These are phyloP conservation scores for Varanus komodoensis DNA, from an alignment of 2,113 vertebrate species.

Conservation along the genomic window DNA sequence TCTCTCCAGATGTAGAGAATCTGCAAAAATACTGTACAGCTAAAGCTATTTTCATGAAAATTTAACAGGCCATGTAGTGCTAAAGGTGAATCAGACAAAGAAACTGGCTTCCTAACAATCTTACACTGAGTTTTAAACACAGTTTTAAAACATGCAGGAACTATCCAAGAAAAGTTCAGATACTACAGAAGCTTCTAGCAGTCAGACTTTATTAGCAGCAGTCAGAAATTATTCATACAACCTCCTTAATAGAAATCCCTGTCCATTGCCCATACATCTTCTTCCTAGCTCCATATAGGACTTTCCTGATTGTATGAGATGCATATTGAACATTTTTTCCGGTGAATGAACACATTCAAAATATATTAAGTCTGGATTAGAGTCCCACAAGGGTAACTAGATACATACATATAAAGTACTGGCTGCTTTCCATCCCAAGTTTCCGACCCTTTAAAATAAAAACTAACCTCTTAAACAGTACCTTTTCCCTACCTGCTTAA, in stretches of 20 bases:
- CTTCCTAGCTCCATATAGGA: background rate
- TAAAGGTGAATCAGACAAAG: background rate
- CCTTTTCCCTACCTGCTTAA: slow-evolving; percentile 78
- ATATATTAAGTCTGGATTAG: background rate
- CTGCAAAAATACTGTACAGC: background rate
- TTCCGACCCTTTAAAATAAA: background rate
- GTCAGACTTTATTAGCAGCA: background rate
- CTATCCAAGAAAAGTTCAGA: background rate
- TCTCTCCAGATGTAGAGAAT: background rate
- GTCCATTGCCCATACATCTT: too few species aligned
- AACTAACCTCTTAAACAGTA: background rate
- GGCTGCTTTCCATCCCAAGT: background rate
- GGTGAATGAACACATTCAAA: background rate
- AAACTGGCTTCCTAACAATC: background rate
- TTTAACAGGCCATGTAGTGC: background rate
- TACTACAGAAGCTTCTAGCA: background rate
- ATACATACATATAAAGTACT: background rate
- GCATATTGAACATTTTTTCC: background rate
- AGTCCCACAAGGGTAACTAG: background rate
- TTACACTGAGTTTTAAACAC: background rate
- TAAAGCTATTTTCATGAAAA: background rate
- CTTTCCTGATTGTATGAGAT: background rate
- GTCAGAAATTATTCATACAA: background rate
- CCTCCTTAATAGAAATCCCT: background rate
- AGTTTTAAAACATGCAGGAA: background rate